phyloP scores from a whole-genome alignment of 2,797 vertebrate species.

The Schizothorax lantsangensis region DNA sequence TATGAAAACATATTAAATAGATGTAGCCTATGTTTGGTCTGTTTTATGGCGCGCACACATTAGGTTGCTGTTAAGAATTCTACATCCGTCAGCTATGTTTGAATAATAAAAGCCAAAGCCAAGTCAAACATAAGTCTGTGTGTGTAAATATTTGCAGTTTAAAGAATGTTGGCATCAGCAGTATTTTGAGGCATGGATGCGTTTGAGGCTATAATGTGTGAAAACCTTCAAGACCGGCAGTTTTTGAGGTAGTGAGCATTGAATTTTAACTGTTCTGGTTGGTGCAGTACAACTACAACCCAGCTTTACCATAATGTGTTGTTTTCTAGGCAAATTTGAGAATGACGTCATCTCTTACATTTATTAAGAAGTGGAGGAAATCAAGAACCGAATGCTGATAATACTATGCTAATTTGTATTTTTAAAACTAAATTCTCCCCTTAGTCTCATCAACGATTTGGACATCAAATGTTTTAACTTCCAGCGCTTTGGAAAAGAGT shows the following conservation, averaged over 20 bases:
- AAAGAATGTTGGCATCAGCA: neutral
- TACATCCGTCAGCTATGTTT: neutral
- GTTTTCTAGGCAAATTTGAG: neutral
- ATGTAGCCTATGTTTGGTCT: neutral
- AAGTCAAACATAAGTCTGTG: neutral
- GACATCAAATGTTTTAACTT: slow-evolving; percentile 87
- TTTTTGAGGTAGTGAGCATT: too few species aligned
- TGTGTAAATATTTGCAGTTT: slow-evolving; percentile 11
- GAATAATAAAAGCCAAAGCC: neutral
- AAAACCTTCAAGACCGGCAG: neutral
- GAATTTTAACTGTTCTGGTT: neutral
- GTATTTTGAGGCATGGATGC: neutral
- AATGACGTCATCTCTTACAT: neutral
- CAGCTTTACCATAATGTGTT: neutral
- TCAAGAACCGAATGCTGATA: neutral
- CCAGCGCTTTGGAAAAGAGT: slow-evolving; percentile 81
- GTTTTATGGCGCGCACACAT: neutral
- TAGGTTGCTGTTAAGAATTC: neutral
- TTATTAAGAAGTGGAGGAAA: neutral
- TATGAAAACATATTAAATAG: neutral
- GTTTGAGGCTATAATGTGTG: too few species aligned
- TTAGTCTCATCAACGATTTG: slow-evolving; percentile 84
- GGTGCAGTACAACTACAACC: neutral
- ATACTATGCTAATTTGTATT: neutral
- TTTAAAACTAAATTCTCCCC: neutral